Base-by-base conservation (phyloP, 2,888 invertebrate species). In the Zhuqinia jingwanae region DNA sequence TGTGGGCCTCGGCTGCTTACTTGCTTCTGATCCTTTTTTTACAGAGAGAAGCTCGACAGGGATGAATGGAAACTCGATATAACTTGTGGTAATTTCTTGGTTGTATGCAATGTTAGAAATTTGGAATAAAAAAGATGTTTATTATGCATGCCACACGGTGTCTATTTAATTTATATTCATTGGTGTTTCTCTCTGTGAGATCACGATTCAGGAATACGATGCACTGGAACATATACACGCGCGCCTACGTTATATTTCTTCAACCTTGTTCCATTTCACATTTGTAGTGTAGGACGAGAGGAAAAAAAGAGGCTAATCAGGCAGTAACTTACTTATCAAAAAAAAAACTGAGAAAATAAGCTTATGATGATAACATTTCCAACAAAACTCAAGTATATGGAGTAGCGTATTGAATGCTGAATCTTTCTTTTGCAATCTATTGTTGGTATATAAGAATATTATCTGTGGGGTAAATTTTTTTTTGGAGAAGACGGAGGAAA, bases 121-220 rank as follows among this genome's bases (percentile, higher is more conserved):
- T 36, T 47, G 45, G 47, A 70, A 47, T 70, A 15, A 70, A 70
- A n/a, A 70, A 13, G 20, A 45, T 70, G 45, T 47, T 70, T 70
- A 65, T 65, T 65, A 65, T 65, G 65, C 20, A 25, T n/a, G 47
- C 25, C 3, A 47, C 20, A 15, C 70, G 13, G 45, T 70, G n/a
- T 70, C 47, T 47, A 63, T 1, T 45, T 78, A 78, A 45, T 78
- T 78, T 78, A 78, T 78, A 78, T 78, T 78, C 78, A 78, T 77
- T 77, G 77, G 58, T 42, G 17, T 65, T 42, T 42, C 65, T n/a
- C n/a, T n/a, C n/a, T n/a, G n/a, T n/a, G 36, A 36, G 36, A 36
- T 36, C 36, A 36, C 36, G 8, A 6, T 36, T 36, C 8, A 8
- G 3, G 36, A 36, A 36, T 36, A 36, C 3, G 36, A 8, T 36